Evolutionary conservation across 2,113 vertebrate species (phyloP), one percentile per base, ranked within the genome.

Genomic region (Ranitomeya imitator): DNA sequence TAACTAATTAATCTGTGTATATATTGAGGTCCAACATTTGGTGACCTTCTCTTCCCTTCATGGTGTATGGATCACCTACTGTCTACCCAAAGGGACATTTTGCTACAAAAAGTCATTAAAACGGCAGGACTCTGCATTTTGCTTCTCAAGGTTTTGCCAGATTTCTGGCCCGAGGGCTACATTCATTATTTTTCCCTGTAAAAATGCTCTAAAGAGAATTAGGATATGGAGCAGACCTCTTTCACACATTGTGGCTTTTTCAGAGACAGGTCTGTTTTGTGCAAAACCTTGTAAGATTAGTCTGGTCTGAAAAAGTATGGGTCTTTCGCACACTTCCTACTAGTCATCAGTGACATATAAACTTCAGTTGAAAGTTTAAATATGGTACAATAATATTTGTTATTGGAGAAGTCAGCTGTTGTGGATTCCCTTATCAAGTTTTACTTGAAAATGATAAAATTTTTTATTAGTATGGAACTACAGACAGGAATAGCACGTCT

Each of bases 101-200:
- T 71, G n/a, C 45, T 54, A 55, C 16, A 69, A 65, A 84, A 79
- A 80, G 57, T 82, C 79, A 88, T 74, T 88, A 82, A 88, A 87
- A 59, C 51, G 23, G 65, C 63, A 87, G 63, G 19, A 65, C 16
- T 82, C 31, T 51, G 23, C 65, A 82, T 82, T 57, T 74, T 81
- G 65, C 18, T 80, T 54, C 16, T 23, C 79, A 31, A 57, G 63
- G 6, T 81, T 26, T 87, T 82, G 63, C 79, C 86, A 87, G 86
- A 87, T 69, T 55, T 79, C 65, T 51, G 52, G 86, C 79, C 86
- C 86, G 74, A 74, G 69, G 86, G 67, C 65, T 73, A 81, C 23
- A 59, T 88, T 88, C 86, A 88, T 88, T 88, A 88, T 73, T 88
- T 71, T 52, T 74, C 16, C 79, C 31, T 73, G 67, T 88, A 88